These are phyloP conservation scores for Eulemur mongoz DNA, from an alignment of 2,797 vertebrate genomes.

Conservation along the genomic window DNA sequence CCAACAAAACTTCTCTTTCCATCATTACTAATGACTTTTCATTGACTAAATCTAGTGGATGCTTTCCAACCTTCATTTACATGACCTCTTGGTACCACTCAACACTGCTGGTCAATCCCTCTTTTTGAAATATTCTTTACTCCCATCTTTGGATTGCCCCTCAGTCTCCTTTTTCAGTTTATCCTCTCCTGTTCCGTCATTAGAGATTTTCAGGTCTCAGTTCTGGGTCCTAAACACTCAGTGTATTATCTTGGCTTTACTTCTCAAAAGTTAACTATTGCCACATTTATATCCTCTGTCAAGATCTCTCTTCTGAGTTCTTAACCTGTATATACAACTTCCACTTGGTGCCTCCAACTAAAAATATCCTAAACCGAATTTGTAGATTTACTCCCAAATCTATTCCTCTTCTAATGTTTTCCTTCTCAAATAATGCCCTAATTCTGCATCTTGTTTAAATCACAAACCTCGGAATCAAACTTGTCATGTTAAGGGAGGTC, in stretches of 20 bases:
- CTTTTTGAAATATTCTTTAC: not conserved
- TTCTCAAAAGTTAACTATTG: not conserved
- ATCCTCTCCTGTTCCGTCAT: not conserved
- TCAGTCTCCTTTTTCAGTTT: not conserved
- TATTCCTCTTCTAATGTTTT: not conserved
- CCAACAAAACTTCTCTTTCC: not conserved
- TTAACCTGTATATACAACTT: not conserved
- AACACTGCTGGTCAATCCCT: not conserved
- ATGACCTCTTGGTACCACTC: not conserved
- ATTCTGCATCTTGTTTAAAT: not conserved
- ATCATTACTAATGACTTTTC: not conserved
- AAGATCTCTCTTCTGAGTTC: not conserved
- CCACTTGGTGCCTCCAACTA: not conserved
- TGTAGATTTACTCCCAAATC: not conserved
- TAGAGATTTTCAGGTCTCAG: not conserved
- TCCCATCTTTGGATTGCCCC: not conserved
- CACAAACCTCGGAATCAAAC: not conserved
- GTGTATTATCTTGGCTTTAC: not conserved
- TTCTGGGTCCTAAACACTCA: not conserved
- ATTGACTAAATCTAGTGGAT: not conserved
- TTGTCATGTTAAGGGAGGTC: not conserved
- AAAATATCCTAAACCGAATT: not conserved
- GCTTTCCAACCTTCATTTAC: not conserved
- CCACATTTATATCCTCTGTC: not conserved
- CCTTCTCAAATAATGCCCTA: not conserved